phyloP scores from a whole-genome alignment of 1,140 invertebrate species.

The Heterodera schachtii region DNA sequence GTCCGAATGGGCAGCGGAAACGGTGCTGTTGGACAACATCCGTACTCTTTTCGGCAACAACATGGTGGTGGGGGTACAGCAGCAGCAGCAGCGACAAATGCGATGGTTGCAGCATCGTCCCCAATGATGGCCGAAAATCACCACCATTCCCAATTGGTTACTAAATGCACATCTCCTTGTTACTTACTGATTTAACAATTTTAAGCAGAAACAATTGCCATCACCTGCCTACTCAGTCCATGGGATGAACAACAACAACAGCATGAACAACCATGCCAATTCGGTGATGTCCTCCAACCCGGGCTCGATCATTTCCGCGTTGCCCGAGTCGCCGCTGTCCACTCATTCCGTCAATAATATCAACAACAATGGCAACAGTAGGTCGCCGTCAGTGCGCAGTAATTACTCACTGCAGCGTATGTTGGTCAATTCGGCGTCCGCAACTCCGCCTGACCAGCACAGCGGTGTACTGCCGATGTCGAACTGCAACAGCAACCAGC shows the following conservation, averaged over 20 bases:
- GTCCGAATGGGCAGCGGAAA: not conserved
- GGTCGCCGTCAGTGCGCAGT: constrained; percentile 7
- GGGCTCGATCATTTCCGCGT: constrained; percentile 30
- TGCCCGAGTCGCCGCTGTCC: constrained; percentile 27
- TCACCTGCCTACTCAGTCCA: constrained; percentile 14
- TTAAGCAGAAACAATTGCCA: not conserved
- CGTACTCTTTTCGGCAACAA: not conserved
- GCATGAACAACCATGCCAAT: not conserved
- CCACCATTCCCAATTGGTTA: not conserved
- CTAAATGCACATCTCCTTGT: no score
- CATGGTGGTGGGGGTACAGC: not conserved
- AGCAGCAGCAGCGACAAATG: not conserved
- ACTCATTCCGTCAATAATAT: constrained; percentile 3
- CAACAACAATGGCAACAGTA: constrained; percentile 9
- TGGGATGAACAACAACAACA: not conserved
- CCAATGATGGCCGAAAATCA: not conserved
- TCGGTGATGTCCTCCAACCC: constrained; percentile 24
- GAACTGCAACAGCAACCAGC: not conserved
- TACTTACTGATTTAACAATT: no score
- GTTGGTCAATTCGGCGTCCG: constrained; percentile 11
- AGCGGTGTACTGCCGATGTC: not conserved
- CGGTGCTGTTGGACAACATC: not conserved
- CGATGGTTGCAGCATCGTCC: not conserved
- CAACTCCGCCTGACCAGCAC: constrained; percentile 16
- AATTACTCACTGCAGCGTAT: constrained; percentile 8